A percentile compares a stretch with the other conserved stretches of the same genome.
phyloP scores from a whole-genome alignment of 2,888 invertebrate genomes.

The Pantelozetes paolii region DNA sequence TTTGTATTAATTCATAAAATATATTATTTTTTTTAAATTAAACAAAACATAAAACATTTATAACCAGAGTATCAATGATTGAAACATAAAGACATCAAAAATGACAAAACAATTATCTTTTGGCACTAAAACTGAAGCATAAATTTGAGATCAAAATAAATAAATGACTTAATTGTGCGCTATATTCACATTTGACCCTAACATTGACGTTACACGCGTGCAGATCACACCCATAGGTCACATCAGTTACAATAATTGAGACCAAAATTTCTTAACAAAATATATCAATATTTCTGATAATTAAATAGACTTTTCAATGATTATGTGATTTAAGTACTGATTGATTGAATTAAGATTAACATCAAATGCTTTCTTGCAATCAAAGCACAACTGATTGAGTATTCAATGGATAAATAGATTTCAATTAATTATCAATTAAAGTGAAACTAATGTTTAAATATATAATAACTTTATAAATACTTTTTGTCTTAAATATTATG shows the following conservation, averaged over 20 bases:
- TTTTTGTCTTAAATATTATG: background rate
- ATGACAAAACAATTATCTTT: background rate
- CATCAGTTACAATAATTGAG: background rate
- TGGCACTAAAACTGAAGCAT: slow-evolving; percentile 3
- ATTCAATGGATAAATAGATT: background rate
- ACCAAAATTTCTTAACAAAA: slow-evolving; percentile 2
- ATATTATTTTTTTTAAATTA: background rate
- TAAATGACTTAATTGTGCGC: background rate
- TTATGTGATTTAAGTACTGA: slow-evolving; percentile 6
- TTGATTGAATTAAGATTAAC: background rate
- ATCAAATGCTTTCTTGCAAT: slow-evolving; percentile 3
- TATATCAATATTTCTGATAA: background rate
- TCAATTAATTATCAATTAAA: background rate
- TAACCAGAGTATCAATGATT: background rate
- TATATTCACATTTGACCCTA: background rate
- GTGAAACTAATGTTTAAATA: background rate
- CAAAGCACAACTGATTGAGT: background rate
- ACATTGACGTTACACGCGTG: background rate
- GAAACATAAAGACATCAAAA: background rate
- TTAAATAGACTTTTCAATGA: slow-evolving; percentile 1
- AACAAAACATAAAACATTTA: background rate
- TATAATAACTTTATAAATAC: background rate
- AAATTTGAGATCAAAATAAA: background rate
- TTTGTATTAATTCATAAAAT: background rate
- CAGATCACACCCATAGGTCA: background rate